A percentile compares a stretch with the other conserved stretches of the same genome.
Evolutionary conservation across 2,888 invertebrate species (phyloP).

Genomic region (Pterostichus niger): DNA sequence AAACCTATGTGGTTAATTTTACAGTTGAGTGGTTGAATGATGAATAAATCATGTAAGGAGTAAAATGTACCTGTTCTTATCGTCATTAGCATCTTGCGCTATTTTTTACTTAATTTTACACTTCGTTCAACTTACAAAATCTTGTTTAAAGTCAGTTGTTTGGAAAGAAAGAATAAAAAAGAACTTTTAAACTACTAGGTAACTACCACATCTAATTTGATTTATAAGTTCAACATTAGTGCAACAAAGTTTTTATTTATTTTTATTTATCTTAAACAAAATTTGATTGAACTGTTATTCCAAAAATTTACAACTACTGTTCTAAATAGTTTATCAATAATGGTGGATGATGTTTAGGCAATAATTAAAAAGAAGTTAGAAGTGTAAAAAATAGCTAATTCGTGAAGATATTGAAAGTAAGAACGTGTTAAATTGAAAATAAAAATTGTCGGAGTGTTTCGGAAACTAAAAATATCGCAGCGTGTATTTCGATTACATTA

Average conservation of each 20-base stretch:
- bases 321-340: too few species aligned
- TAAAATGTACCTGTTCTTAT: slow-evolving; percentile 12
- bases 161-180: background rate
- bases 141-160: background rate
- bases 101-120: slow-evolving; percentile 35
- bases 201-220: too few species aligned
- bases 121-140: slow-evolving; percentile 4
- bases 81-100: slow-evolving; percentile 14
- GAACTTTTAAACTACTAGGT: too few species aligned
- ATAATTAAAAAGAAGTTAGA: too few species aligned
- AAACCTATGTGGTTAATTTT: slow-evolving; percentile 2
- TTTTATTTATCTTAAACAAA: too few species aligned
- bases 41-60: background rate
- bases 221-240: too few species aligned
- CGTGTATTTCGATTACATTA: slow-evolving; percentile 53
- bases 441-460: slow-evolving; percentile 18
- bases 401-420: too few species aligned
- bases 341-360: too few species aligned
- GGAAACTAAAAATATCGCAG: slow-evolving; percentile 23
- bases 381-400: too few species aligned
- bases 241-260: too few species aligned
- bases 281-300: too few species aligned
- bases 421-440: slow-evolving; percentile 4
- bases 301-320: too few species aligned
- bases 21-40: background rate